Conservation (phyloP, 2,113 vertebrate genomes). For the Oxygymnocypris stewartii region DNA sequence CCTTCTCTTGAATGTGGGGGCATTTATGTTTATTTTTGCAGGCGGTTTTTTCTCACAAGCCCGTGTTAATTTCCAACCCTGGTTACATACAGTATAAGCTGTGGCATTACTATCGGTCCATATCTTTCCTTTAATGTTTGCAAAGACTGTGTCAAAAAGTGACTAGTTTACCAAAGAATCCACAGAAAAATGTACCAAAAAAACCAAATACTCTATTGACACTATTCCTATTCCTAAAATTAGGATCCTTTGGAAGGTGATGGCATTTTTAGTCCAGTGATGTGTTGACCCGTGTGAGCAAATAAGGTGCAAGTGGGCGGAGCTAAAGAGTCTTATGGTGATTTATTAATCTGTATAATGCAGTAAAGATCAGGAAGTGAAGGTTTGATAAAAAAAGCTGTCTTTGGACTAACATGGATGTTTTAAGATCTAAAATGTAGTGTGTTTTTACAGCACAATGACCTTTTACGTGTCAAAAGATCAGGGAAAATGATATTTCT, state of each 20-base stretch:
- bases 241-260: background rate
- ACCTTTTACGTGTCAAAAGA: background rate
- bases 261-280: background rate
- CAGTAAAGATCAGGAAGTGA: background rate
- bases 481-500: background rate
- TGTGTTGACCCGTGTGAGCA: background rate
- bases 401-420: background rate
- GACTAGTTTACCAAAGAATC: background rate
- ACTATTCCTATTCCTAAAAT: background rate
- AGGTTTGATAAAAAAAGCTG: background rate
- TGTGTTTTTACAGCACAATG: background rate
- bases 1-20: too few relatives aligned
- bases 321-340: background rate
- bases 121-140: background rate
- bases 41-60: too few relatives aligned
- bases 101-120: too few relatives aligned
- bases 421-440: background rate
- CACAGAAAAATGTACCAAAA: background rate
- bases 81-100: too few relatives aligned
- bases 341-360: background rate
- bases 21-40: too few relatives aligned
- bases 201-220: background rate
- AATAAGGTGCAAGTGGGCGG: background rate
- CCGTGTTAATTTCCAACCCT: too few relatives aligned
- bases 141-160: background rate